Evolutionary conservation across 2,888 invertebrate species (phyloP), one percentile per base, ranked within the genome.

Genomic region (Lycaena phlaeas): DNA sequence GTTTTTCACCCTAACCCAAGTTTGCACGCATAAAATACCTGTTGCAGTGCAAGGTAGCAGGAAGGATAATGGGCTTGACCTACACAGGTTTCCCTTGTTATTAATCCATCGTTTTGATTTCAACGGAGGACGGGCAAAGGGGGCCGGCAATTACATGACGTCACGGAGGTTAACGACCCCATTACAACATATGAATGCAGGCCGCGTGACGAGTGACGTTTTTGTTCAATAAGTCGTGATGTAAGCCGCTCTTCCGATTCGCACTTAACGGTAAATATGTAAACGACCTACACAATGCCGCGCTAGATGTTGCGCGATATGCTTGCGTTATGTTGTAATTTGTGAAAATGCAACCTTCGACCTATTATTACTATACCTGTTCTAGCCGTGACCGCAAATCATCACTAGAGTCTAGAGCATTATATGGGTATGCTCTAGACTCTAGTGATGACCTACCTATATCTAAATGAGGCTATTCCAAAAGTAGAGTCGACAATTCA

Each of bases 91-190:
- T 78, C 82, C 81, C 74, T 81, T 71, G 76, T 78, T 81, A 81
- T 75, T 78, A 81, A 78, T 79, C 77, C 71, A 66, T 66, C 72
- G 72, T 78, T 82, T 78, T 81, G 82, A 82, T 82, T 82, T 76
- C 68, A 73, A 74, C 67, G 61, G 65, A 59, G 69, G 68, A 68
- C 67, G 63, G 71, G 59, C 69, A 68, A 75, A 77, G 82, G 82
- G 81, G 78, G 70, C 68, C 68, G 75, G 79, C 78, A 79, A 82
- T 82, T 84, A 82, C 64, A 73, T 82, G 82, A 84, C 82, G 82
- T 82, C 82, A 78, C 66, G 65, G 55, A 68, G 64, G 82, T 81
- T 81, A 84, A 82, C 81, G 82, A 82, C 81, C 82, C 82, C 72
- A 79, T 82, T 81, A 82, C 72, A 77, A 77, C 75, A 78, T 22